Evolutionary conservation across 2,113 vertebrate genomes (phyloP), one percentile per base, ranked within the genome.

Genomic region (Phylloscopus whistleri): DNA sequence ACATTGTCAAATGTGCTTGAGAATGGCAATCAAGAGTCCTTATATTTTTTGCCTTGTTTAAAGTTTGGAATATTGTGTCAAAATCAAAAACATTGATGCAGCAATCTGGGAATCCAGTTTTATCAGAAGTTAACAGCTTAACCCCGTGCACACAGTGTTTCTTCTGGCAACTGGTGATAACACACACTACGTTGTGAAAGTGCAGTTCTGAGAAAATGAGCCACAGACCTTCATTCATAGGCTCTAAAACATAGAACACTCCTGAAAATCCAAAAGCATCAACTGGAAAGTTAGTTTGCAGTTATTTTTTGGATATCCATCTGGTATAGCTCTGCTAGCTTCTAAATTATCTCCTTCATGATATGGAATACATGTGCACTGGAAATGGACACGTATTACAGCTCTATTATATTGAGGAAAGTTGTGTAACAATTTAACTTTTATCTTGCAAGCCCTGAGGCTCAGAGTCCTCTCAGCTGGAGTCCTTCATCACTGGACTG

Each of bases 71-170:
- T 53, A 41, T 33, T 31, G 10, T 67, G 33, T 69, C 46, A 81
- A 86, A 84, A 41, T 52, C 16, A 70, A 84, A 93, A 82, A 44
- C 24, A 33, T 13, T 11, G 30, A 56, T 72, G 26, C 15, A 92
- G 23, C 8, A 53, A 9, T 63, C 73, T 33, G 4, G 1, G 12
- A 81, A 22, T 43, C 28, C 39, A 30, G 3, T 59, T 75, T 93
- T 75, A 72, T 62, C 68, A 48, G 52, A 86, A 81, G 6, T 8
- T 8, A 72, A 55, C 13, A 63, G 8, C 26, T 90, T 68, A 92
- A 70, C 6, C 13, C 6, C 0, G 0, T 16, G 27, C 24, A 62
- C 37, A 10, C 15, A 41, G 8, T 22, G 18, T 60, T 92, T 77
- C 43, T 58, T 79, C 79, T 73, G 66, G 33, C 4, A 37, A 16